Conservation (phyloP, 2,113 vertebrate species). For the Ctenomys sociabilis region DNA sequence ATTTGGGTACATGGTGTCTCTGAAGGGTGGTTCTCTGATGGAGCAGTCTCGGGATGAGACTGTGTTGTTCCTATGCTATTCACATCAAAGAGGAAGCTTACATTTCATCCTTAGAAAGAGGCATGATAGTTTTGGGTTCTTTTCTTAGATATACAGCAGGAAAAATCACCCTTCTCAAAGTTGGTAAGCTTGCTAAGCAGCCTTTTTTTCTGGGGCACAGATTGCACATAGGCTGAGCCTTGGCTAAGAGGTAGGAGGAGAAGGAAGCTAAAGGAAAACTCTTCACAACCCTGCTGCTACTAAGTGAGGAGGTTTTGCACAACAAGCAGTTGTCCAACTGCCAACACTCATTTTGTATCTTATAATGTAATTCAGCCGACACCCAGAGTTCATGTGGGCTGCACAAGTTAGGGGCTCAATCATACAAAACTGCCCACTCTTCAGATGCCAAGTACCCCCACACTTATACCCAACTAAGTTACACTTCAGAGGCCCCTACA, state of each 20-base stretch:
- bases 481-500: neutral
- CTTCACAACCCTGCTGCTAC: neutral
- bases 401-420: neutral
- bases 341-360: too few species aligned
- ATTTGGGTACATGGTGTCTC: neutral
- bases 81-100: slow-evolving; percentile 33
- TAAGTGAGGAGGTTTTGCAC: neutral
- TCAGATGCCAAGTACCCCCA: neutral
- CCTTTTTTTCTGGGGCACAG: neutral
- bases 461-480: neutral
- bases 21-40: neutral
- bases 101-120: slow-evolving; percentile 42
- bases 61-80: neutral
- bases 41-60: neutral
- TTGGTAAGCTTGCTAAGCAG: neutral
- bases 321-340: neutral
- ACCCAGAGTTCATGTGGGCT: neutral
- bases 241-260: neutral
- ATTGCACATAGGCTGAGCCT: neutral
- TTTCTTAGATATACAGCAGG: slow-evolving; percentile 38
- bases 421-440: neutral
- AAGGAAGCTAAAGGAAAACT: neutral
- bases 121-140: neutral
- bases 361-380: neutral
- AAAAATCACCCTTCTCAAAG: neutral